phyloP scores from a whole-genome alignment of 1,140 invertebrate genomes.

The Pseudoatta argentina region DNA sequence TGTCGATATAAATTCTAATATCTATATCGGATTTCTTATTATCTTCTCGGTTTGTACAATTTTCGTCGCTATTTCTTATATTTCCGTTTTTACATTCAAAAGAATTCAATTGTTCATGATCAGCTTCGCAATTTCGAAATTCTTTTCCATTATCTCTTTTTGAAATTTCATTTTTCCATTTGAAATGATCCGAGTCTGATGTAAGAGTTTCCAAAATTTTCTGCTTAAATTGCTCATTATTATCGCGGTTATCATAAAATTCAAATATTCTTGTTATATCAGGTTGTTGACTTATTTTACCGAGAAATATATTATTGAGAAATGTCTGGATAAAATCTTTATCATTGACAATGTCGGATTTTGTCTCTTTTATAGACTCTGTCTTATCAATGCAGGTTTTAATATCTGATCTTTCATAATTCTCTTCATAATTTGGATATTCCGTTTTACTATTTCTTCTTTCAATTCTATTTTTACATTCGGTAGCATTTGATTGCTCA shows the following conservation, averaged over 20 bases:
- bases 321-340: conserved; percentile 78
- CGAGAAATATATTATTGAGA: conserved; percentile 66
- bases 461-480: conserved; percentile 38
- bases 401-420: conserved; percentile 61
- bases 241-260: too few relatives aligned
- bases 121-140: background rate
- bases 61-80: conserved; percentile 28
- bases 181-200: conserved; percentile 21
- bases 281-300: conserved; percentile 58
- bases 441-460: conserved; percentile 43
- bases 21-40: conserved; percentile 53
- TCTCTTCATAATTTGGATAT: background rate
- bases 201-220: conserved; percentile 61
- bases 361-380: conserved; percentile 66
- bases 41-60: conserved; percentile 5
- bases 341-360: conserved; percentile 74
- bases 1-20: conserved; percentile 79
- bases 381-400: conserved; percentile 81
- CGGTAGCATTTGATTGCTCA: background rate
- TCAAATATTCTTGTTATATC: conserved; percentile 63
- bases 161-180: conserved; percentile 37
- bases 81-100: conserved; percentile 35
- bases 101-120: background rate
- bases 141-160: conserved; percentile 39
- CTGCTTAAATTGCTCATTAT: conserved; percentile 61